Evolutionary conservation across 2,888 invertebrate species (phyloP).

Genomic region (Macrophya alboannulata): DNA sequence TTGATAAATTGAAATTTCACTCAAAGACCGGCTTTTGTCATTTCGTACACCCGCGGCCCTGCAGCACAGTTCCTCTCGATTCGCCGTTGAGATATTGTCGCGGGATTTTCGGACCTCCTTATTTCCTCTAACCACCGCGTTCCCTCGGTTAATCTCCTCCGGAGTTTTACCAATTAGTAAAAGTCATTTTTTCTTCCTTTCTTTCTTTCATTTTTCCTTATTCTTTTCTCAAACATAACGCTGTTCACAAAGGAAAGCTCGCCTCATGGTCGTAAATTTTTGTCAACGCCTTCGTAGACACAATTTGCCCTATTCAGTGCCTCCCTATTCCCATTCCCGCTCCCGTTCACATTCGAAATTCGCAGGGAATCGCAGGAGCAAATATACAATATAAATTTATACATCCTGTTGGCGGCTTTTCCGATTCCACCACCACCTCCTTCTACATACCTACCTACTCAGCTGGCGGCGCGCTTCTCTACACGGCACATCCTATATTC

Average conservation of each 20-base stretch:
- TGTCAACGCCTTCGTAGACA: constrained; percentile 27
- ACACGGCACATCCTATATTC: constrained; percentile 62
- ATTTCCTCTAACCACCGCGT: background rate
- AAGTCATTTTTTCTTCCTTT: background rate
- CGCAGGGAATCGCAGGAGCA: constrained; percentile 4
- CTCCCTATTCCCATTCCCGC: background rate
- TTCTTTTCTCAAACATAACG: background rate
- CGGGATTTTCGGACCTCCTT: background rate
- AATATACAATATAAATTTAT: constrained; percentile 51
- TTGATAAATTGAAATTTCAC: constrained; percentile 8
- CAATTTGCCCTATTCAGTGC: constrained; percentile 33
- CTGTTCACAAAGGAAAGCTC: background rate
- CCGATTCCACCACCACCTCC: constrained; percentile 15
- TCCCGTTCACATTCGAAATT: constrained; percentile 9
- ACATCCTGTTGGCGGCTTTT: constrained; percentile 47
- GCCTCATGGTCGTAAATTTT: background rate
- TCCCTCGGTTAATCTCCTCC: background rate
- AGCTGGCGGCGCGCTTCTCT: background rate
- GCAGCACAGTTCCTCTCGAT: background rate
- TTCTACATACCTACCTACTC: background rate
- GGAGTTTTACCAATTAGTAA: background rate
- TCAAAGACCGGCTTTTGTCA: background rate
- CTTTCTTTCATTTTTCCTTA: background rate
- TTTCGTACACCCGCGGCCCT: background rate
- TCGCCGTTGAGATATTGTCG: background rate